phyloP scores from a whole-genome alignment of 2,113 vertebrate species.

The Onychorhynchus coronatus region DNA sequence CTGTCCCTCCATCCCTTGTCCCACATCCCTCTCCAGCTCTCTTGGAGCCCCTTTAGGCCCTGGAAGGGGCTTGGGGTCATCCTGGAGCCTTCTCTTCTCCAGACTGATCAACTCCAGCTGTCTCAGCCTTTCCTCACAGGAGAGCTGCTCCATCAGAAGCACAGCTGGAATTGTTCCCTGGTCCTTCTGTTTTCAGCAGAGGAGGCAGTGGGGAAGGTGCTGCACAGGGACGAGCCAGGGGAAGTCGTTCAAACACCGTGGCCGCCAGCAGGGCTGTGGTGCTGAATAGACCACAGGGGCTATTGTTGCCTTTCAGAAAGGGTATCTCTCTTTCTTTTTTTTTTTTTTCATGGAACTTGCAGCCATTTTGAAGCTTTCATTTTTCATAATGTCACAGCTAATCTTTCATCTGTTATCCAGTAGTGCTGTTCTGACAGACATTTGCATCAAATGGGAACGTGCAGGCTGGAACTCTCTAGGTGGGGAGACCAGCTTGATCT shows the following conservation, averaged over 20 bases:
- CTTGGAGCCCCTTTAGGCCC: background rate
- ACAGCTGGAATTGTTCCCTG: background rate
- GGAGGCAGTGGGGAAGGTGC: slow-evolving; percentile 55
- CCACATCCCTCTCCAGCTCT: background rate
- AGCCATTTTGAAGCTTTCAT: slow-evolving; percentile 76
- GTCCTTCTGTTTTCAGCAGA: slow-evolving; percentile 20
- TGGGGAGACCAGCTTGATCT: slow-evolving; percentile 66
- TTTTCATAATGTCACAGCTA: slow-evolving; percentile 75
- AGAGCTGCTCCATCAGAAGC: background rate
- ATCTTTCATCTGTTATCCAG: slow-evolving; percentile 77
- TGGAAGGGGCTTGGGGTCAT: accelerated
- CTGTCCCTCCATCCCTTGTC: background rate
- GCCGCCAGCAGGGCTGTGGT: background rate
- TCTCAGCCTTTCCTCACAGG: background rate
- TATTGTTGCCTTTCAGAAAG: slow-evolving; percentile 58
- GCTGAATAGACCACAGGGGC: slow-evolving; percentile 5
- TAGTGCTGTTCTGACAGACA: slow-evolving; percentile 67
- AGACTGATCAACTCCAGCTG: background rate
- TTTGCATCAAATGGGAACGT: slow-evolving; percentile 75
- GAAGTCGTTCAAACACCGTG: background rate
- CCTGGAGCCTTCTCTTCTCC: background rate
- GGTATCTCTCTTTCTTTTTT: slow-evolving; percentile 11
- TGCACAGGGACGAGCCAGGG: background rate
- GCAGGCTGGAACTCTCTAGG: slow-evolving; percentile 64
- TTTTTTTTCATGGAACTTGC: slow-evolving; percentile 56